Base-by-base conservation (phyloP, 2,888 invertebrate genomes). In the Amphipoea oculea region DNA sequence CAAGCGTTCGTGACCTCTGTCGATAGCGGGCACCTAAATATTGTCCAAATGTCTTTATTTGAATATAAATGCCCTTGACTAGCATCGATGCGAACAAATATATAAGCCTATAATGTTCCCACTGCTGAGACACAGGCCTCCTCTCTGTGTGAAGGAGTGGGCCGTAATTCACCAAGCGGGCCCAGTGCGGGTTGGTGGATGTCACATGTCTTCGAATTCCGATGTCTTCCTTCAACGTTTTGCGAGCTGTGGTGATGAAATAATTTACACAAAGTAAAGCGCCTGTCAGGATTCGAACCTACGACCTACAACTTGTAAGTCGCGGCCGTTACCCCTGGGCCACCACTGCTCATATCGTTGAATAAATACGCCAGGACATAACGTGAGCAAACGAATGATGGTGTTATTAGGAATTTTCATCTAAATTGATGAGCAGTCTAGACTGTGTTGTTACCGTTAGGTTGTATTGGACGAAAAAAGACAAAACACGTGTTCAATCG, bases 1-100 rank as follows among this genome's bases (percentile, higher is more conserved):
- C 95, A 94, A 93, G 92, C 88, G 92, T 91, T 91, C 90, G 87
- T 92, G 93, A 94, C 92, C 92, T 90, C 90, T 87, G 90, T 86
- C 92, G 91, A 93, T 92, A 90, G 89, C 89, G 90, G 90, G 90
- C 90, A 89, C 86, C 51, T 82, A 87, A 89, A 87, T 84, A 79
- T 74, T 76, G 75, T 81, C 78, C 73, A 74, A 84, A 89, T 82
- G 79, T 83, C 79, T 83, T 76, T 77, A 83, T 87, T 84, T 81
- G 66, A 88, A 88, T 89, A 85, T 79, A 75, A 79, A 78, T 78
- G 81, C 76, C 88, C 88, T 89, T 89, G 88, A 85, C 51, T 72
- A 83, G 51, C 51, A 78, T 73, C 71, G 63, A 60, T 42, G 48
- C 42, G 62, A 76, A 74, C 57, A 67, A 82, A 60, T 60, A 57